Conservation (phyloP, 2,797 vertebrate genomes). For the Garrulus glandarius region DNA sequence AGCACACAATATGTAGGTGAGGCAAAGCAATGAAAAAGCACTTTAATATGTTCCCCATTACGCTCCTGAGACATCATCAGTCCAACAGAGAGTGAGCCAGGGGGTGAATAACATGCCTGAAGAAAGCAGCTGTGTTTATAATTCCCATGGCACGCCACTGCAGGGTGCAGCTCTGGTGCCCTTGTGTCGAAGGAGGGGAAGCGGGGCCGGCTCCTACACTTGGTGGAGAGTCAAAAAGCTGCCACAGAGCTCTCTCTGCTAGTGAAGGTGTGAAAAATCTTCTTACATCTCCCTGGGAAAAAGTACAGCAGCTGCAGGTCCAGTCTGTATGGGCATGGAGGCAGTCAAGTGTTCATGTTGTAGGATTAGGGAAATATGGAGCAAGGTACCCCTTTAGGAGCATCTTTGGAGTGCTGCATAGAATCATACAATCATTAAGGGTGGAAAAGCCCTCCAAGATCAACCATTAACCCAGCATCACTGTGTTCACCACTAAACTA, state of each 20-base stretch:
- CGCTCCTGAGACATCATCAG: not conserved
- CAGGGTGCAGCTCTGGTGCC: not conserved
- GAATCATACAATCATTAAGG: not conserved
- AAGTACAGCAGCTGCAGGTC: not conserved
- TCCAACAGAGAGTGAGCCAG: not conserved
- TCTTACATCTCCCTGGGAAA: not conserved
- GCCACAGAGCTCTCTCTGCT: not conserved
- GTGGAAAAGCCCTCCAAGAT: not conserved
- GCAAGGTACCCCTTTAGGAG: not conserved
- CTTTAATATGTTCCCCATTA: not conserved
- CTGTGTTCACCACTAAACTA: not conserved
- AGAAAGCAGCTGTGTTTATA: constrained; percentile 5
- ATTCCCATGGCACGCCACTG: not conserved
- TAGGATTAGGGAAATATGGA: not conserved
- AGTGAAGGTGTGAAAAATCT: not conserved
- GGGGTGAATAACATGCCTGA: not conserved
- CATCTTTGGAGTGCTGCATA: not conserved
- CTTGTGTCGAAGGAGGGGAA: not conserved
- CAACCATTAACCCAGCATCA: not conserved
- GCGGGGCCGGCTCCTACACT: fast-evolving
- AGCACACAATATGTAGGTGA: not conserved
- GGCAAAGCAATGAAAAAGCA: fast-evolving
- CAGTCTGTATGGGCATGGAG: not conserved
- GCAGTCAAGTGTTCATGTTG: fast-evolving
- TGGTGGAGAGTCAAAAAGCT: not conserved